phyloP scores from a whole-genome alignment of 2,113 vertebrate species.

The Salminus brasiliensis region DNA sequence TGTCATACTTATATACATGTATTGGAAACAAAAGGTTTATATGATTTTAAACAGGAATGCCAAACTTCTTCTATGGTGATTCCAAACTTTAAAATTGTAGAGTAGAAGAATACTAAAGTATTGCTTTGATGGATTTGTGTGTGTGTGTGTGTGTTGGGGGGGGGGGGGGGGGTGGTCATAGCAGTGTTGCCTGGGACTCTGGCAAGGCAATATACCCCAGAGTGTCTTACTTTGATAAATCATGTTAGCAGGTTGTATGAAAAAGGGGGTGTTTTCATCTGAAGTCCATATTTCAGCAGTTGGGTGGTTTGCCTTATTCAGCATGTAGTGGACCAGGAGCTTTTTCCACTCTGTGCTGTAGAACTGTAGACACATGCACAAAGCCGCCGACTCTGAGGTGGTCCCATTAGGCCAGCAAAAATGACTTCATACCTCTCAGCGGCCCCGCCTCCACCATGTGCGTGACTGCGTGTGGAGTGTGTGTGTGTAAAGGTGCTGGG shows the following conservation, averaged over 20 bases:
- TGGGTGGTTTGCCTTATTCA: conserved; percentile 40
- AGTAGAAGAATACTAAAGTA: not conserved
- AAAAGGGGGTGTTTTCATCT: conserved; percentile 34
- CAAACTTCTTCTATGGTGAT: too few relatives aligned
- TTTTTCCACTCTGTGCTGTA: conserved; percentile 34
- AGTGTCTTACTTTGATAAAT: conserved; percentile 22
- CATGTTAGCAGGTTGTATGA: conserved; percentile 16
- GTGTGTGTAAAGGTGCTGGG: conserved; percentile 29
- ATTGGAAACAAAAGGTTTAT: too few relatives aligned
- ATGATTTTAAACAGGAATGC: too few relatives aligned
- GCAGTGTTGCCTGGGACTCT: not conserved
- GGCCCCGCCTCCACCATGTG: conserved; percentile 33
- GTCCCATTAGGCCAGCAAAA: conserved; percentile 45
- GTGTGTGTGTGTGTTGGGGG: too few relatives aligned
- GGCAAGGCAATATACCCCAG: conserved; percentile 18
- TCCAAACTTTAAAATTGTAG: not conserved
- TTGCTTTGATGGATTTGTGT: not conserved
- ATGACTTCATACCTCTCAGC: conserved; percentile 43
- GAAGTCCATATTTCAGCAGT: conserved; percentile 32
- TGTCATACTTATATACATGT: too few relatives aligned
- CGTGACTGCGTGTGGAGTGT: conserved; percentile 34
- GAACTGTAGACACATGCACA: conserved; percentile 17
- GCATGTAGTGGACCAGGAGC: conserved; percentile 40
- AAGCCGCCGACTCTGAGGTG: conserved; percentile 42
- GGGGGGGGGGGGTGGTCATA: not conserved